A percentile compares a stretch with the other conserved stretches of the same genome.
phyloP scores from a whole-genome alignment of 2,888 invertebrate genomes.

The Drosophila gaucha region DNA sequence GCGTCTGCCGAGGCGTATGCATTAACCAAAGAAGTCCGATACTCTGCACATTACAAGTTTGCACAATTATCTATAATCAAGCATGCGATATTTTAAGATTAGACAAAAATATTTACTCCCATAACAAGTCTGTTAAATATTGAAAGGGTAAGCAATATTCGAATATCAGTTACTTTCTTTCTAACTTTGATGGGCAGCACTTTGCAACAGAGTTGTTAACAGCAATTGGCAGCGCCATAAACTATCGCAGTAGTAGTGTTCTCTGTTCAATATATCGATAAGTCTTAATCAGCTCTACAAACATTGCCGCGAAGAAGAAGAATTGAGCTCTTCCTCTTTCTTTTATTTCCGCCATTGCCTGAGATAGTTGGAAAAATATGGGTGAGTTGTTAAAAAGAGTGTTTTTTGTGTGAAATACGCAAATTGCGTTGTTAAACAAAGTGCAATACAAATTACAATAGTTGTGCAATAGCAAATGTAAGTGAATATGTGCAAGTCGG shows the following conservation, averaged over 20 bases:
- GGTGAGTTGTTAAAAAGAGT: conserved; percentile 80
- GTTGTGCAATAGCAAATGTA: conserved; percentile 43
- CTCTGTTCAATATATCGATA: conserved; percentile 30
- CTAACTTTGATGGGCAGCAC: conserved; percentile 36
- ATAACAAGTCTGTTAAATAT: neutral
- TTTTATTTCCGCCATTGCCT: conserved; percentile 85
- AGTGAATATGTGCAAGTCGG: conserved; percentile 44
- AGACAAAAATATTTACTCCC: no score
- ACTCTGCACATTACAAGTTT: no score
- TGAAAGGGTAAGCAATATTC: conserved; percentile 28
- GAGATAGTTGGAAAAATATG: conserved; percentile 84
- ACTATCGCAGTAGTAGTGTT: neutral
- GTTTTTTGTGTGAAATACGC: conserved; percentile 60
- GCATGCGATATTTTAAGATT: neutral
- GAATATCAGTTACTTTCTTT: conserved; percentile 33
- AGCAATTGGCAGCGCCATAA: conserved; percentile 5
- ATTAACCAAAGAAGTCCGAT: neutral
- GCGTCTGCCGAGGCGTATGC: conserved; percentile 18
- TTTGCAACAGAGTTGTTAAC: conserved; percentile 19
- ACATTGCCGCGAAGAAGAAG: conserved; percentile 36
- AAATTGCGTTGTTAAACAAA: conserved; percentile 29
- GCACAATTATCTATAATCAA: no score
- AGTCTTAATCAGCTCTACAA: conserved; percentile 33
- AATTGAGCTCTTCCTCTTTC: conserved; percentile 75
- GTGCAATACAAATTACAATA: conserved; percentile 42